These are phyloP conservation scores for Aurelia aurita DNA, from an alignment of 30 jellyfish, hydroid and myxozoan species.

Conservation along the genomic window DNA sequence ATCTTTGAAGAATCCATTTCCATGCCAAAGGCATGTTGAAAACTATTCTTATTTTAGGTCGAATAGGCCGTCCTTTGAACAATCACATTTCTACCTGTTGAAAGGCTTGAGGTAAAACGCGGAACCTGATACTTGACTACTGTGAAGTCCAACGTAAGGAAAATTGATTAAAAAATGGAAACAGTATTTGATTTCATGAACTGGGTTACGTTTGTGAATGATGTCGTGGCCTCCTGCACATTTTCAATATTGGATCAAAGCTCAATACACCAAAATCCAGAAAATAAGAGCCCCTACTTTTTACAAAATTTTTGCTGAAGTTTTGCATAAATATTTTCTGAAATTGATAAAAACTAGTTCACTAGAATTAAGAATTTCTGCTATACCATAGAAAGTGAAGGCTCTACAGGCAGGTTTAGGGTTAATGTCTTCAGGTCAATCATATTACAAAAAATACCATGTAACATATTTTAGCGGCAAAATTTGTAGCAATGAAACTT, in stretches of 20 bases:
- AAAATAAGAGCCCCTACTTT: too few relatives aligned
- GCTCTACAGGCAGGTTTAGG: too few relatives aligned
- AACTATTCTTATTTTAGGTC: constrained; percentile 18
- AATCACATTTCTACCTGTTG: constrained; percentile 42
- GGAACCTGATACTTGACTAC: constrained; percentile 25
- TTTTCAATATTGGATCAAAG: not conserved
- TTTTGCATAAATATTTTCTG: too few relatives aligned
- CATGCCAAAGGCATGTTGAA: constrained; percentile 69
- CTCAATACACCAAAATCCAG: not conserved
- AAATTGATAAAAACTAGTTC: too few relatives aligned
- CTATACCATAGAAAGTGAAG: too few relatives aligned
- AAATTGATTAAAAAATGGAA: too few relatives aligned
- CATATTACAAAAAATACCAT: too few relatives aligned
- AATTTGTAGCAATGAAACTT: too few relatives aligned
- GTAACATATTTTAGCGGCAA: too few relatives aligned
- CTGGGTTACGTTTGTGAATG: not conserved
- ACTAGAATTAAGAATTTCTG: too few relatives aligned
- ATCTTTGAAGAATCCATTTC: constrained; percentile 60
- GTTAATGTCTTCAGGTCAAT: too few relatives aligned
- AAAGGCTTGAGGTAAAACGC: constrained; percentile 38
- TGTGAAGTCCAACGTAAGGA: not conserved
- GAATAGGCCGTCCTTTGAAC: constrained; percentile 28
- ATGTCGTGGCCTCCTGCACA: not conserved
- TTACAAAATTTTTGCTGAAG: too few relatives aligned
- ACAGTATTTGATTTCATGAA: not conserved